Base-by-base conservation (phyloP, 2,797 vertebrate species). In the Cirrhinus molitorella region DNA sequence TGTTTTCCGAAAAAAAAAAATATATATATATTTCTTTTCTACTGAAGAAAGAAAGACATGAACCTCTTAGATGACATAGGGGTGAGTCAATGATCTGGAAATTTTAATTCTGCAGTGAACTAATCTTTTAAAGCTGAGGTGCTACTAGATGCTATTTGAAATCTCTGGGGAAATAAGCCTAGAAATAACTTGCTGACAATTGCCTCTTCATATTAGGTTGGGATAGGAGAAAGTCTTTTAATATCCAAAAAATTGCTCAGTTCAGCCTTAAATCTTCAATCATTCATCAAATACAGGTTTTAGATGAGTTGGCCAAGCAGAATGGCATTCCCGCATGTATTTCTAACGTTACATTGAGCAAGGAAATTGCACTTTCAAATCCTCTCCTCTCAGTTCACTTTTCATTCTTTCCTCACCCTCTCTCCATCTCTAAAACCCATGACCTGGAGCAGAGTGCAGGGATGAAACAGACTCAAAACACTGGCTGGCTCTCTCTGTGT, bases 391-490 rank as follows among this genome's bases (percentile, higher is more conserved):
- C 25, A 61, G 47, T 63, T 80, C 37, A 45, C 67, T 23, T 82
- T 83, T 81, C 51, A 59, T 83, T 43, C n/a, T 74, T 83, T 76
- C 70, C 23, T 80, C 81, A 70, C 65, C 53, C 74, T 87, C 77
- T 77, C 63, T 85, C 72, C n/a, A 11, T 85, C 82, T 85, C 85
- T 82, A 89, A 87, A 91, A 90, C 88, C 85, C 57, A 88, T 89
- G 87, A 89, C 86, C 85, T 86, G 75, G 86, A 92, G 91, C 87
- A 61, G 77, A 83, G 86, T 82, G 89, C 91, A 90, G 70, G 90
- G 81, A 83, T 72, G 80, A 67, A 80, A 82, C 83, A 88, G 57
- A 83, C 83, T 80, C 65, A 87, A 83, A 89, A 80, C 79, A 68
- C 81, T 53, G 83, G 11, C 78, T 51, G 84, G 67, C 86, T 85